Evolutionary conservation across 2,113 vertebrate species (phyloP).

Genomic region (Crotalus viridis): DNA sequence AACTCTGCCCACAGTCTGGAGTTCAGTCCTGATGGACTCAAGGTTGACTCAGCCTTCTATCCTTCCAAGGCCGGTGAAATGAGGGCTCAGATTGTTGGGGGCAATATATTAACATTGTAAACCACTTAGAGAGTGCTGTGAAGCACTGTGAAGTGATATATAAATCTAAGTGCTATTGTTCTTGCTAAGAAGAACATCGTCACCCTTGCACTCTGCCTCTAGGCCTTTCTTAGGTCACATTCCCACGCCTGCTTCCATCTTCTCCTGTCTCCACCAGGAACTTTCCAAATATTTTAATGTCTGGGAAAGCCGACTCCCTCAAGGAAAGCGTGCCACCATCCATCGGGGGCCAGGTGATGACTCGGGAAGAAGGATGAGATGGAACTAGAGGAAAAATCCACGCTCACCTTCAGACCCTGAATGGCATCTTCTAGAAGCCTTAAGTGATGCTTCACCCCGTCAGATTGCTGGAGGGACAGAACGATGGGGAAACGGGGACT

Average conservation of each 20-base stretch:
- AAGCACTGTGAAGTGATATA: too few relatives aligned
- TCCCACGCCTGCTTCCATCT: not conserved
- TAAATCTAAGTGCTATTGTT: too few relatives aligned
- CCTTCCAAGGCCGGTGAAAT: too few relatives aligned
- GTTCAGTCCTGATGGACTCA: too few relatives aligned
- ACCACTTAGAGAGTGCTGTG: too few relatives aligned
- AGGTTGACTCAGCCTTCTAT: too few relatives aligned
- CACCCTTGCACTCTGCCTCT: too few relatives aligned
- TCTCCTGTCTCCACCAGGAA: not conserved
- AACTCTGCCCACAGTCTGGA: too few relatives aligned
- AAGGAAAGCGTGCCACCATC: not conserved
- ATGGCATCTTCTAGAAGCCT: conserved; percentile 74
- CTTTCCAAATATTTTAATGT: not conserved
- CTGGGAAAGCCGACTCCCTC: not conserved
- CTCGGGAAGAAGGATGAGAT: not conserved
- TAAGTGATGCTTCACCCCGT: conserved; percentile 73
- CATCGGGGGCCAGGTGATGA: not conserved
- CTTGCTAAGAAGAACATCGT: not conserved
- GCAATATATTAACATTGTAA: too few relatives aligned
- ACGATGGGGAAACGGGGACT: conserved; percentile 64
- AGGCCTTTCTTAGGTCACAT: not conserved
- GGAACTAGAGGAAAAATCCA: not conserved
- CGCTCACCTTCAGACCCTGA: conserved; percentile 79
- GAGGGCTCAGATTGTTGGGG: too few relatives aligned
- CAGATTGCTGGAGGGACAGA: conserved; percentile 67